Percentiles rank a stretch among this genome's conserved stretches.
Conservation (phyloP, 1,140 invertebrate species). For the Temnothorax longispinosus region DNA sequence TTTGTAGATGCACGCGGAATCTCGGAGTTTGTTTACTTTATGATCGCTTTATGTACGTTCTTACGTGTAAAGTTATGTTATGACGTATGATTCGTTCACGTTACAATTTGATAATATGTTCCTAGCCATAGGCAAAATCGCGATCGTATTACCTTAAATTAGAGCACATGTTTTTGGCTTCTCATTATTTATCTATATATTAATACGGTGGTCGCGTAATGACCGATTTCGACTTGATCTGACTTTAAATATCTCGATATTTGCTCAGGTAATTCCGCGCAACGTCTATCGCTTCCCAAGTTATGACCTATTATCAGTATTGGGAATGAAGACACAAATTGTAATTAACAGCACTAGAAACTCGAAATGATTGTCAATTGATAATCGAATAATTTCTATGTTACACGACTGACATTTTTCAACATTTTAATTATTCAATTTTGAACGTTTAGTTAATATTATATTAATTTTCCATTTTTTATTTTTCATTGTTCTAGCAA, state of each 20-base stretch:
- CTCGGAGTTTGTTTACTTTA: too few relatives aligned
- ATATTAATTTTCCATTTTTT: neutral
- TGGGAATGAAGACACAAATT: neutral
- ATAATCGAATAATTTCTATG: neutral
- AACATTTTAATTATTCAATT: neutral
- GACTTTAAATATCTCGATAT: slow-evolving; percentile 7
- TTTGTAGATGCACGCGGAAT: too few relatives aligned
- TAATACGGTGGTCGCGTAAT: neutral
- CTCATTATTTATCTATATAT: slow-evolving; percentile 7
- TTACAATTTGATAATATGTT: neutral
- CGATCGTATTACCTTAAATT: neutral
- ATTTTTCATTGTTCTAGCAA: neutral
- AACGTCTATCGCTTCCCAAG: neutral
- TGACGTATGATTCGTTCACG: too few relatives aligned
- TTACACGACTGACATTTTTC: neutral
- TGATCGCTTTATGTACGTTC: too few relatives aligned
- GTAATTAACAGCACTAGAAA: neutral
- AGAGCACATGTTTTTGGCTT: neutral
- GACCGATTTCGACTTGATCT: neutral
- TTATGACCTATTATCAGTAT: too few relatives aligned
- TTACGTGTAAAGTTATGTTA: too few relatives aligned
- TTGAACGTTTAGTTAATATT: neutral
- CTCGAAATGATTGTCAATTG: neutral
- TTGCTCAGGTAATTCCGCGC: neutral
- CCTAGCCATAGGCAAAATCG: neutral